Base-by-base conservation (phyloP, 1,140 invertebrate species). In the Trichomalopsis sarcophagae region DNA sequence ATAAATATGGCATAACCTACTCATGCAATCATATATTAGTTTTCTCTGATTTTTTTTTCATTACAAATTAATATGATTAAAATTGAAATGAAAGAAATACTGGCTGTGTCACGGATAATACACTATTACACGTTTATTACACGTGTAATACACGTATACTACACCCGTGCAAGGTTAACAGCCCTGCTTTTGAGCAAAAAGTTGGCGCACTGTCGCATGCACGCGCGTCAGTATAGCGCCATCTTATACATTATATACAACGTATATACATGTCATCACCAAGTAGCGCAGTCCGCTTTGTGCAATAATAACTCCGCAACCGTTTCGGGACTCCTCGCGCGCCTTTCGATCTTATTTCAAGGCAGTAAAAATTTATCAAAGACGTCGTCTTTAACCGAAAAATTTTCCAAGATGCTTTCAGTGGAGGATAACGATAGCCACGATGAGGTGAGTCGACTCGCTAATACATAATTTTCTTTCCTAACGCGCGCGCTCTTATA, bases 371-470 rank as follows among this genome's bases (percentile, higher is more conserved):
- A 62, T n/a, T 62, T n/a, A 62, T 62, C 55, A 6, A 21, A 21
- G 55, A 62, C n/a, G 7, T n/a, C 17, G 55, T 21, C 55, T 21
- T 6, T 14, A 0, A n/a, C 1, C 14, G 17, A 33, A 30, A 17
- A 33, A 33, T 17, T 0, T n/a, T 17, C 14, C 33, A 33, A 13
- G 13, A 75, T 75, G 73, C 73, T 75, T 13, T 21, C 33, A 13
- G 14, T 23, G 73, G 36, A 44, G 73, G 36, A 75, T 11, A n/a
- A 33, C 27, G 23, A n/a, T 2, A 33, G 33, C 36, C 73, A 36
- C 27, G 73, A 75, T 30, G 73, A 75, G 27, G 73, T 36, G 36
- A 75, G 73, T 71, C 73, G 73, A 75, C 0, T 2, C 73, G 55
- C 17, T 17, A n/a, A 62, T 62, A n/a, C 55, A n/a, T 7, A 62